phyloP scores from a whole-genome alignment of 2,113 vertebrate genomes.

The Corapipo altera region DNA sequence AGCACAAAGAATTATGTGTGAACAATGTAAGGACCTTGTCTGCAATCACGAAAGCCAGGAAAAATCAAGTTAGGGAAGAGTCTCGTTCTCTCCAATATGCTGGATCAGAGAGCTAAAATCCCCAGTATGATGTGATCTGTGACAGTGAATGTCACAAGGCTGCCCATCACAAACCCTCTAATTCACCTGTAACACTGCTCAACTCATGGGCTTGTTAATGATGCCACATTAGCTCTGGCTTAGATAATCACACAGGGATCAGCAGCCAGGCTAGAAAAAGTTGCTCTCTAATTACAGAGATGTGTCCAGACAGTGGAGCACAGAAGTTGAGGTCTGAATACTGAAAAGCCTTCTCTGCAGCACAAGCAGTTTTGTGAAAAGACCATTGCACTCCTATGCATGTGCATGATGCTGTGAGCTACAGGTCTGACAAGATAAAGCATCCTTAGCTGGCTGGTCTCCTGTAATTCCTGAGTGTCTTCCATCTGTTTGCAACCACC shows the following conservation, averaged over 20 bases:
- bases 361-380: neutral
- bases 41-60: neutral
- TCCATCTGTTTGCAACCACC: neutral
- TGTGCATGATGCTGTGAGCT: rapidly evolving
- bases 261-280: neutral
- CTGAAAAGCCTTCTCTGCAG: neutral
- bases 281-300: neutral
- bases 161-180: neutral
- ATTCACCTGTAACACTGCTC: neutral
- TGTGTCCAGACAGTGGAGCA: neutral
- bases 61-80: neutral
- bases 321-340: neutral
- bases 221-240: neutral
- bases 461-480: neutral
- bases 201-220: neutral
- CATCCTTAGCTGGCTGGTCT: neutral
- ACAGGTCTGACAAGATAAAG: neutral
- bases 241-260: neutral
- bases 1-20: neutral
- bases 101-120: neutral
- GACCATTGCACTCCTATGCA: neutral
- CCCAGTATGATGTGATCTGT: neutral
- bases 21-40: neutral
- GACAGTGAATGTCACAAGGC: neutral
- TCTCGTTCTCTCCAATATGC: neutral